Evolutionary conservation across 1,140 invertebrate species (phyloP), one percentile per base, ranked within the genome.

Genomic region (Panulirus ornatus): DNA sequence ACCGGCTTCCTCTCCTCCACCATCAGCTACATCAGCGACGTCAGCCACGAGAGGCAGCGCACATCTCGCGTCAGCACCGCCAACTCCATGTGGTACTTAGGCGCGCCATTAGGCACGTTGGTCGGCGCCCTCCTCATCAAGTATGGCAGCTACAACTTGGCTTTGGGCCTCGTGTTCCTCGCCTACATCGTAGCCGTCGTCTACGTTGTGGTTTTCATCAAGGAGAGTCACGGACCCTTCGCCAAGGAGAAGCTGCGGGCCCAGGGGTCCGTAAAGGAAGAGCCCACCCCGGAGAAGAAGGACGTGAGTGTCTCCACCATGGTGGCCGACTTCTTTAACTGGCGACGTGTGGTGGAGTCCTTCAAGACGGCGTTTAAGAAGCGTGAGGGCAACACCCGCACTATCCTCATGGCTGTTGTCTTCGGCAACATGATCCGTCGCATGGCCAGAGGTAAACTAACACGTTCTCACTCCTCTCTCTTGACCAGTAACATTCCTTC

Each of bases 201-300:
- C n/a, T 91, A 91, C 58, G 66, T 91, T 70, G 47, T 88, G 42
- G 44, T 91, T 30, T 84, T 76, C 44, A 88, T 91, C 84, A 88
- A 91, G 51, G 90, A 91, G 36, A 91, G 84, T 36, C 76, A 88
- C 47, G 90, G 90, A 19, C 90, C 90, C 16, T 88, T 91, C 85
- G 90, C 90, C 42, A 73, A 75, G 38, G 44, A 63, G 27, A 76
- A 71, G 3, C 54, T 66, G 16, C 27, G 27, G 63, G 75, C 73
- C 34, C 58, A 91, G 38, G 90, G 79, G 11, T 40, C 70, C 8
- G 30, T 34, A 8, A 44, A 71, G n/a, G 22, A 81, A 27, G 66
- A 86, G n/a, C 2, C 16, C 34, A 9, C 40, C 8, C 40, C 66
- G 8, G 51, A 87, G 27, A 75, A 83, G 14, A 66, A 81, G 42